Evolutionary conservation across 2,113 vertebrate genomes (phyloP), one percentile per base, ranked within the genome.

Genomic region (Apodemus speciosus): DNA sequence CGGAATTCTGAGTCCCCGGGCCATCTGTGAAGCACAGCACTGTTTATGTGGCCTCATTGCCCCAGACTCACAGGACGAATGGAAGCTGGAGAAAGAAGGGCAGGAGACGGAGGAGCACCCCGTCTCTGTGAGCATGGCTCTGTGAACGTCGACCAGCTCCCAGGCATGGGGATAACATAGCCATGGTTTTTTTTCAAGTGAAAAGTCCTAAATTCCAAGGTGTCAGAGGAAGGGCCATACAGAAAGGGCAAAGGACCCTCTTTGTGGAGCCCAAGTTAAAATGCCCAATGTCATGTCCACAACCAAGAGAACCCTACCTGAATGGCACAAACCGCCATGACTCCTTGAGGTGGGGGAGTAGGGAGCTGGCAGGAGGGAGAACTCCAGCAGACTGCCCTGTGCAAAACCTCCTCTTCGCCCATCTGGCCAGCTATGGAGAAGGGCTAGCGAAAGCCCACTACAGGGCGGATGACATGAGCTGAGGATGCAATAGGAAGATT

Each of bases 401-500:
- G 77, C 2, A 49, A 14, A 35, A 43, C 18, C 40, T 20, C 30
- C 66, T 25, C 72, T 73, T 40, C 0, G 6, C 10, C 1, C 15
- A 49, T 66, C 0, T 35, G 25, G 18, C 40, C 56, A 16, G 10
- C 68, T 49, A 27, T 0, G 38, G 27, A 58, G 35, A 1, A 9
- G 14, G 30, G 27, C 89, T 77, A 8, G 30, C 0, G 9, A 32
- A 40, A 71, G 71, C 58, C 46, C 2, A 1, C 85, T 0, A 9
- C 1, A 2, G 49, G 10, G 21, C 23, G 5, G 53, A 6, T 1
- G 38, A n/a, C 0, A 0, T 35, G 0, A 0, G 0, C 3, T 0
- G 0, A 46, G 27, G 73, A 69, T 6, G 7, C 14, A 27, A 56
- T n/a, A 40, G 25, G 20, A 77, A 32, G 83, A 60, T 56, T 76